These are phyloP conservation scores for Diaphora mendica DNA, from an alignment of 2,888 invertebrate genomes.

Conservation along the genomic window DNA sequence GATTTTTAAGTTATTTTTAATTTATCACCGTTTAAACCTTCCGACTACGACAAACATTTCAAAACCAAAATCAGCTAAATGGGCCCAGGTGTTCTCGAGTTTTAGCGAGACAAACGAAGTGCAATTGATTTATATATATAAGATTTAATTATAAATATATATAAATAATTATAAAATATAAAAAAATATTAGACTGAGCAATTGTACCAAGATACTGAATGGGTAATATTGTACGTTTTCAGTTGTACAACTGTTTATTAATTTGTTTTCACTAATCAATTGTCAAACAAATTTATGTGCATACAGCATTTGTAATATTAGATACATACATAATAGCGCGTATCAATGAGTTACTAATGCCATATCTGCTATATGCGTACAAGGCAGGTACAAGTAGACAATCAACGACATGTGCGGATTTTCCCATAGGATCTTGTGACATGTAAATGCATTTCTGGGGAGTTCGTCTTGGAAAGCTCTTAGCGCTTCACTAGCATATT, in stretches of 20 bases:
- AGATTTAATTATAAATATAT: no score
- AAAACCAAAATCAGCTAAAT: no score
- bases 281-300: conserved; percentile 1
- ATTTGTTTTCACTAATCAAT: not conserved
- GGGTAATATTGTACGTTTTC: not conserved
- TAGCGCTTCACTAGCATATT: conserved; percentile 53
- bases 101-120: no score
- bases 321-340: conserved; percentile 33
- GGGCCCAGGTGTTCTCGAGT: no score
- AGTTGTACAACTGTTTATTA: not conserved
- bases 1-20: no score
- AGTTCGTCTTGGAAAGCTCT: conserved; percentile 80
- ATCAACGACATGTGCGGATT: conserved; percentile 76
- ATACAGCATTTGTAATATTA: conserved; percentile 2
- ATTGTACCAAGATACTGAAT: no score
- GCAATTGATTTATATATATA: no score
- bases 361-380: conserved; percentile 51
- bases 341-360: conserved; percentile 67
- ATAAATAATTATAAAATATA: no score
- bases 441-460: conserved; percentile 83
- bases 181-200: no score
- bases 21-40: no score
- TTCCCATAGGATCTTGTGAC: conserved; percentile 79
- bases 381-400: conserved; percentile 70
- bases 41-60: no score